Evolutionary conservation across 1,140 invertebrate species (phyloP).

Genomic region (Phocides pigmalion): DNA sequence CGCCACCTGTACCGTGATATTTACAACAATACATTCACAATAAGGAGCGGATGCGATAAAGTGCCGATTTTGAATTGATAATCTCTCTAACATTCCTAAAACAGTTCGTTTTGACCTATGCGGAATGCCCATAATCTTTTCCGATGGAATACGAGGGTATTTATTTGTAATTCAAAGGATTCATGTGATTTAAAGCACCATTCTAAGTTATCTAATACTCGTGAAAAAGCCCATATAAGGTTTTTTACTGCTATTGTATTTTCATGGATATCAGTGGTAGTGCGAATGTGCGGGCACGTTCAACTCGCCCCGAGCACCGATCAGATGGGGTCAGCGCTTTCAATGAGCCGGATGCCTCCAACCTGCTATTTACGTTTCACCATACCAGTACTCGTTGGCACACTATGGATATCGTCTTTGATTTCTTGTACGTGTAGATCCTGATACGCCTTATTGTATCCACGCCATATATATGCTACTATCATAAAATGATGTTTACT

Average conservation of each 20-base stretch:
- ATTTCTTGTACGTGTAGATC: constrained; percentile 61
- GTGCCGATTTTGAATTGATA: constrained; percentile 30
- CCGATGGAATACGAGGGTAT: constrained; percentile 18
- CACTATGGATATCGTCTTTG: constrained; percentile 71
- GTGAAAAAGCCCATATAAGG: constrained; percentile 45
- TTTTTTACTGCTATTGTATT: constrained; percentile 52
- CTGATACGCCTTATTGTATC: constrained; percentile 49
- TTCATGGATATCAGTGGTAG: constrained; percentile 58
- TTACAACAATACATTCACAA: constrained; percentile 41
- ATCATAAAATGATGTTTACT: constrained; percentile 30
- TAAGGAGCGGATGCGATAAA: constrained; percentile 32
- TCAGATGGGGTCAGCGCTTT: constrained; percentile 82
- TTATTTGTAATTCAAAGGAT: constrained; percentile 35
- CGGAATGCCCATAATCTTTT: constrained; percentile 25
- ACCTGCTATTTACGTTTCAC: constrained; percentile 81
- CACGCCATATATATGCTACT: no score
- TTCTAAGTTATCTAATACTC: constrained; percentile 35
- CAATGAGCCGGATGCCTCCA: constrained; percentile 80
- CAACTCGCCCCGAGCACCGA: constrained; percentile 64
- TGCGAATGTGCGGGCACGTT: constrained; percentile 62
- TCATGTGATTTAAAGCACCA: constrained; percentile 33
- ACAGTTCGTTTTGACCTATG: constrained; percentile 25
- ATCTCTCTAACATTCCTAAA: constrained; percentile 29
- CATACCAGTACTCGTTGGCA: constrained; percentile 75
- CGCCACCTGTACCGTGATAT: constrained; percentile 37